Evolutionary conservation across 1,140 invertebrate species (phyloP), one percentile per base, ranked within the genome.

Genomic region (Macrobrachium rosenbergii): DNA sequence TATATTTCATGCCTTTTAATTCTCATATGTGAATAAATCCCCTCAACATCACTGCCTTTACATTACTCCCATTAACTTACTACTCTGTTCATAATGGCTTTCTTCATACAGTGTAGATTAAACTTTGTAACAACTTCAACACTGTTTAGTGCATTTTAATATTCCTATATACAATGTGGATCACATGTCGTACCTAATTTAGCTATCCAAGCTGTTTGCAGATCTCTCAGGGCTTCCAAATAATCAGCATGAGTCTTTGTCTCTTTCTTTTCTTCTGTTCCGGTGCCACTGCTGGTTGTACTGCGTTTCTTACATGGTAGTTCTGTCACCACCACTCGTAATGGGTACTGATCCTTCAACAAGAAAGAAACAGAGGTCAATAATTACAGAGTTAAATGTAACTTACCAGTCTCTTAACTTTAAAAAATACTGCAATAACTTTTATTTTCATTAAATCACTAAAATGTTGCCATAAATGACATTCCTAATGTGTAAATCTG

Each of bases 131-230:
- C 28, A 37, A 37, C 28, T 37, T 37, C 28, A 37, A 37, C 28
- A 37, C 28, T 37, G 28, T 1, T 37, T 37, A 37, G 28, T 37
- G 28, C 28, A 37, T 37, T 37, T 37, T 37, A 37, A 37, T 37
- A 37, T 37, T 3, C 28, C 28, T 37, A 37, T n/a, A n/a, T n/a
- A n/a, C n/a, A 37, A 37, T 37, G 28, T 1, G 28, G 3, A 37
- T 37, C 28, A 59, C 8, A 59, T 8, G 21, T 11, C 62, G 28
- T 60, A 87, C 84, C 84, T 43, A 87, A 58, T 63, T 87, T 87
- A 52, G 77, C 69, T 37, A 87, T 87, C 84, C 84, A 87, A n/a
- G 77, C 84, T 62, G 84, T 87, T 58, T 87, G 84, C 45, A 87
- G 78, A 72, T 87, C 84, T 58, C 78, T 81, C 10, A 87, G 52